phyloP scores from a whole-genome alignment of 2,113 vertebrate genomes.

The Hystrix brachyura region DNA sequence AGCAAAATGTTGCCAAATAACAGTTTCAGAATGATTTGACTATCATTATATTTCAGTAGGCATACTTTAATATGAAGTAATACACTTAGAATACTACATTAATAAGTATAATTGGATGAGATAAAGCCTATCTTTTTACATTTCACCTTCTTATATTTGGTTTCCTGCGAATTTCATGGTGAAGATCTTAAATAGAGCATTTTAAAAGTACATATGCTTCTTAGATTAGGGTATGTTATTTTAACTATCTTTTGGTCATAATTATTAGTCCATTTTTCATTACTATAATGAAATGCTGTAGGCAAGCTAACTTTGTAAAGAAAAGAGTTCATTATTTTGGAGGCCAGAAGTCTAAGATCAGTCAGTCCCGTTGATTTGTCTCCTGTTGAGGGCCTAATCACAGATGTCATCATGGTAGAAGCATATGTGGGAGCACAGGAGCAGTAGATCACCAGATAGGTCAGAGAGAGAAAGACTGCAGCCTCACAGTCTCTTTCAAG shows the following conservation, averaged over 20 bases:
- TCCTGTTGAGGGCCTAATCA: neutral
- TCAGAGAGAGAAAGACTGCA: neutral
- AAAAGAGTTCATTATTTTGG: neutral
- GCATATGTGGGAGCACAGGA: neutral
- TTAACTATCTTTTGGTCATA: neutral
- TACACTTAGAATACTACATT: neutral
- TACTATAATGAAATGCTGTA: neutral
- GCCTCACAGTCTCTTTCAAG: neutral
- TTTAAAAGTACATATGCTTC: neutral
- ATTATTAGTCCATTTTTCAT: neutral
- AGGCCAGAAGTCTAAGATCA: neutral
- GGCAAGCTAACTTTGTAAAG: neutral
- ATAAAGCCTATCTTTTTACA: neutral
- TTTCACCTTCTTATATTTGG: neutral
- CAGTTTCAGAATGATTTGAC: slow-evolving; percentile 9
- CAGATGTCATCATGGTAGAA: neutral
- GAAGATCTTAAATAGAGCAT: slow-evolving; percentile 10
- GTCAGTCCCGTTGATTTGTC: neutral
- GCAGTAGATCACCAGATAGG: too few species aligned
- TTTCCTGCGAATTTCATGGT: neutral
- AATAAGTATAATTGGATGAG: neutral
- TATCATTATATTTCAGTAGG: neutral
- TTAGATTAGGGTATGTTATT: neutral
- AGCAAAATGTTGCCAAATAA: neutral
- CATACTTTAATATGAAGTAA: slow-evolving; percentile 32